phyloP scores from a whole-genome alignment of 2,888 invertebrate genomes.

The Chaetogeoica ovagalla region DNA sequence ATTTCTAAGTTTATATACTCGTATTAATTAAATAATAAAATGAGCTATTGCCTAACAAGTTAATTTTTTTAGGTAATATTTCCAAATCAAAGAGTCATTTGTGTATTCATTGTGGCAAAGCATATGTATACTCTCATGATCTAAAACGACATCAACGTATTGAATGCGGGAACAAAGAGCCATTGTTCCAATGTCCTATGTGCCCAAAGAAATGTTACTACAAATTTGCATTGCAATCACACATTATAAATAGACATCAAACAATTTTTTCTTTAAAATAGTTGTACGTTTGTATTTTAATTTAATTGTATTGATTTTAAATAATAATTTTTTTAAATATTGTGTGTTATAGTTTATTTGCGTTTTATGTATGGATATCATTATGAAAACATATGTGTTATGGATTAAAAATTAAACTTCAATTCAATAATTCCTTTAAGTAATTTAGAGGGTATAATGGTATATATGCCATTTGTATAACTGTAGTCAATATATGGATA shows the following conservation, averaged over 20 bases:
- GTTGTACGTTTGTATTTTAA: neutral
- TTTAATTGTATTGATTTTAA: neutral
- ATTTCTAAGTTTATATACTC: neutral
- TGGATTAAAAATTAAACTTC: neutral
- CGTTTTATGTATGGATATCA: neutral
- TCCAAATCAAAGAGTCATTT: conserved; percentile 30
- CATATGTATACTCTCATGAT: conserved; percentile 61
- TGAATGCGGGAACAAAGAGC: conserved; percentile 58
- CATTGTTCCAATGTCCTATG: conserved; percentile 61
- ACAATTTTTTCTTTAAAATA: conserved; percentile 11
- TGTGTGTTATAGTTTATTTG: neutral
- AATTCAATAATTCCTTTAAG: neutral
- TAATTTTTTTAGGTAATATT: conserved; percentile 39
- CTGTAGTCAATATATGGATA: no score
- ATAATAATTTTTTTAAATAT: neutral
- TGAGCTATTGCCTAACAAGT: conserved; percentile 4
- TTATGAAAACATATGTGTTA: neutral
- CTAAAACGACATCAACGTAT: conserved; percentile 56
- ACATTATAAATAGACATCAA: conserved; percentile 54
- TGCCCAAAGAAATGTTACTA: conserved; percentile 60
- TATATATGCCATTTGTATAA: no score
- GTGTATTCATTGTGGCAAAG: conserved; percentile 60
- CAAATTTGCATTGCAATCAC: conserved; percentile 54
- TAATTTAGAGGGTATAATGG: neutral
- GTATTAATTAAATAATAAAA: neutral